phyloP scores from a whole-genome alignment of 2,113 vertebrate genomes.

The Macrotis lagotis region DNA sequence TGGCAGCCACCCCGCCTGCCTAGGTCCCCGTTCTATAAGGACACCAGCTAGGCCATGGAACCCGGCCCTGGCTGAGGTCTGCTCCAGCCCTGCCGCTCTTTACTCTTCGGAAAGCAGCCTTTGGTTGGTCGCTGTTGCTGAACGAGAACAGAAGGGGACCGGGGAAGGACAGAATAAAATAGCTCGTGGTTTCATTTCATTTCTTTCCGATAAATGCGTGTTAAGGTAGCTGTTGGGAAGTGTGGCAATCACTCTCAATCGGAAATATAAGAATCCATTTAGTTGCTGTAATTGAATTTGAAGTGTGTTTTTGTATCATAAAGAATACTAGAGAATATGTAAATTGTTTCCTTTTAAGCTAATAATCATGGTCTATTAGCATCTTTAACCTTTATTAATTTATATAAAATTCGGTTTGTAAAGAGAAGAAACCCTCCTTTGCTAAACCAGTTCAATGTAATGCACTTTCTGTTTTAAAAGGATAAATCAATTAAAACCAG shows the following conservation, averaged over 20 bases:
- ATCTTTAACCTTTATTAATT: slow-evolving; percentile 91
- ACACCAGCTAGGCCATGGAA: slow-evolving; percentile 29
- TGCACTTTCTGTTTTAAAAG: slow-evolving; percentile 96
- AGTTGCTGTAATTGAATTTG: slow-evolving; percentile 84
- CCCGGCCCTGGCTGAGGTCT: background rate
- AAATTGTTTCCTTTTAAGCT: slow-evolving; percentile 85
- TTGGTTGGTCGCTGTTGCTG: slow-evolving; percentile 83
- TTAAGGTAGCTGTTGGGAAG: slow-evolving; percentile 82
- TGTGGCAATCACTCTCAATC: slow-evolving; percentile 78
- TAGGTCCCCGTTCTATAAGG: background rate
- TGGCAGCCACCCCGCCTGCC: background rate
- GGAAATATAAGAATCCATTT: slow-evolving; percentile 80
- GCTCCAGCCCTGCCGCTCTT: slow-evolving; percentile 12
- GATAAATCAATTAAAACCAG: slow-evolving; percentile 86
- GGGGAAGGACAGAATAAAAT: slow-evolving; percentile 59
- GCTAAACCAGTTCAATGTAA: slow-evolving; percentile 90
- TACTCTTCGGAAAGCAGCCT: slow-evolving; percentile 69
- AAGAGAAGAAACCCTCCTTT: slow-evolving; percentile 88
- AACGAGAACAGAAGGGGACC: slow-evolving; percentile 75
- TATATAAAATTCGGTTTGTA: slow-evolving; percentile 92
- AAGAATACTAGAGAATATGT: slow-evolving; percentile 85
- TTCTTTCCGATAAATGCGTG: slow-evolving; percentile 72
- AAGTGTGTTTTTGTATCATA: slow-evolving; percentile 90
- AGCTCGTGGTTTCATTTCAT: slow-evolving; percentile 79
- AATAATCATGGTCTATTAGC: slow-evolving; percentile 85